Base-by-base conservation (phyloP, 2,113 vertebrate genomes). In the Chelonoidis abingdonii region DNA sequence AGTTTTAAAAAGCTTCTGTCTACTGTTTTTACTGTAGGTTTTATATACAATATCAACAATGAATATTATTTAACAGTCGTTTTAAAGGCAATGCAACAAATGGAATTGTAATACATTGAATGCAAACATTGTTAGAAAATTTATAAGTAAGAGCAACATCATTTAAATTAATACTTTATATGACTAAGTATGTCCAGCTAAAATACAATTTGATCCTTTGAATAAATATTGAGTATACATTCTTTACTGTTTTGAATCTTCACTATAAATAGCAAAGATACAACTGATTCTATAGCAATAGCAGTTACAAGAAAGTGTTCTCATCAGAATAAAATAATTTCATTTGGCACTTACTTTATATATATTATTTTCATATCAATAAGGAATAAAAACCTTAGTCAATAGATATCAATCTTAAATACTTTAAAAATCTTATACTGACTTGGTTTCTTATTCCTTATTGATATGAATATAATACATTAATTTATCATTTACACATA, bases 401-500 rank as follows among this genome's bases (percentile, higher is more conserved):
- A 49, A 89, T 93, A 94, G 90, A 69, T 93, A 65, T 87, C 27
- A 24, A 27, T 56, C 83, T 24, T 62, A 0, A 54, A 41, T 92
- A 52, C 92, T 79, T 94, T 95, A 92, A 93, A 56, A 93, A 87
- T 94, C 85, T 82, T 92, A 53, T 89, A 84, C 4, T 2, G 91
- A 90, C 86, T 29, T 31, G 19, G 62, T 89, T 79, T 54, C 92
- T 95, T 72, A 47, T 84, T 22, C 52, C 93, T 95, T 84, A 86
- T 59, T 92, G 91, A 87, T 82, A 90, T 89, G 86, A 83, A 93
- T 87, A 91, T 91, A 96, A 93, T 91, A 88, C 85, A 95, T 91
- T 95, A 93, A 96, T 94, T 96, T 95, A 76, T 95, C 56, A 27
- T 86, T 87, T 83, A 91, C 88, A 86, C 96, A 96, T 97, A 97